Evolutionary conservation across 2,888 invertebrate species (phyloP).

Genomic region (Drosophila suboccidentalis): DNA sequence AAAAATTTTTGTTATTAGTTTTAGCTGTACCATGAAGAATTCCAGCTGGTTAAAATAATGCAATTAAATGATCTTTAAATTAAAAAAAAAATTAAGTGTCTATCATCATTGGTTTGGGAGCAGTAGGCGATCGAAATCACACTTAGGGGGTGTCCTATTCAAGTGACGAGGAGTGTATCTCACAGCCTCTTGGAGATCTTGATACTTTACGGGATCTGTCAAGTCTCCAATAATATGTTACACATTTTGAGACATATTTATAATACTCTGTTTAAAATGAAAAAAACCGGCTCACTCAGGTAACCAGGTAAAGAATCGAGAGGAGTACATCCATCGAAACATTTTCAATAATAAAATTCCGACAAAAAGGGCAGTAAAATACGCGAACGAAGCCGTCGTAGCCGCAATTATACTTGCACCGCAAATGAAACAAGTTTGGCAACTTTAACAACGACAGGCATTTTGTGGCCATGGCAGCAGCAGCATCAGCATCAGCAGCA

Average conservation of each 20-base stretch:
- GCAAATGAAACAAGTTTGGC: conserved; percentile 82
- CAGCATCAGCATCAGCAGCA: conserved; percentile 31
- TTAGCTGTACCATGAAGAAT: no score
- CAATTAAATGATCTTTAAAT: no score
- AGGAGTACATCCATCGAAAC: conserved; percentile 61
- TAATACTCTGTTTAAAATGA: neutral
- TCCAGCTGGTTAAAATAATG: no score
- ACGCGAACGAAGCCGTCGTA: conserved; percentile 33
- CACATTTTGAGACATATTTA: neutral
- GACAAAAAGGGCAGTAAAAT: conserved; percentile 58
- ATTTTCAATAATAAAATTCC: conserved; percentile 80
- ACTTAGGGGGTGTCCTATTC: no score
- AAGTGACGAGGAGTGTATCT: no score
- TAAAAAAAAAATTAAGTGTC: no score
- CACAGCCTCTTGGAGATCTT: neutral
- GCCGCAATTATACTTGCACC: conserved; percentile 79
- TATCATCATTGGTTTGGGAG: no score
- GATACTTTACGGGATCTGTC: neutral
- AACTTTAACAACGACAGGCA: conserved; percentile 76
- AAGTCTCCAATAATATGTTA: neutral
- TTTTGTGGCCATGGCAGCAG: conserved; percentile 64
- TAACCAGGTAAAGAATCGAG: conserved; percentile 30
- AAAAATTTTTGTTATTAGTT: no score
- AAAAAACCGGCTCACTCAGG: conserved; percentile 16
- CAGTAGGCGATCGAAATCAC: no score